These are phyloP conservation scores for Drosophila varians DNA, from an alignment of 1,140 invertebrate genomes.

Conservation along the genomic window DNA sequence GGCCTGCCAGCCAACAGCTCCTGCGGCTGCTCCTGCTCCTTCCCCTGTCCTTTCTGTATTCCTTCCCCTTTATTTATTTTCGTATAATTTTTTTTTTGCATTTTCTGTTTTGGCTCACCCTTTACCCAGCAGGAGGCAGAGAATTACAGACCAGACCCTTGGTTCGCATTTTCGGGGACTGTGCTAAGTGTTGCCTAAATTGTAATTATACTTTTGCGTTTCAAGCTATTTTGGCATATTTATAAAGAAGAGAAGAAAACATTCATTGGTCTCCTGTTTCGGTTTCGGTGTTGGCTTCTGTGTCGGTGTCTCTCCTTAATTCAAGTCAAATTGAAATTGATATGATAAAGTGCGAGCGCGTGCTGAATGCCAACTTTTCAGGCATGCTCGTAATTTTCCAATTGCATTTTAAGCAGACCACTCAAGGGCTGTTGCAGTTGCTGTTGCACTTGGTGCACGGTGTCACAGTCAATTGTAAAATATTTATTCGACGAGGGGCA, in stretches of 20 bases:
- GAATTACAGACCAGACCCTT: conserved; percentile 16
- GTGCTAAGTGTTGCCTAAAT: conserved; percentile 78
- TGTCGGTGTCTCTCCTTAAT: conserved; percentile 36
- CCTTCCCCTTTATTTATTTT: conserved; percentile 30
- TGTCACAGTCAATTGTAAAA: conserved; percentile 39
- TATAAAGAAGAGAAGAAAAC: conserved; percentile 32
- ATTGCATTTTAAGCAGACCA: conserved; percentile 74
- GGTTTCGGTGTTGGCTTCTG: conserved; percentile 43
- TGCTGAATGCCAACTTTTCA: conserved; percentile 45
- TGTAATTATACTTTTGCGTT: conserved; percentile 79
- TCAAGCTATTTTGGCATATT: conserved; percentile 64
- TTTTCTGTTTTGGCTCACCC: conserved; percentile 37
- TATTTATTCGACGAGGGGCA: conserved; percentile 28
- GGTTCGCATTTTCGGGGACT: conserved; percentile 49
- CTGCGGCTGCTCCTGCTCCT: conserved; percentile 29
- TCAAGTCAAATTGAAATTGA: conserved; percentile 73
- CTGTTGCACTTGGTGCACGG: conserved; percentile 14
- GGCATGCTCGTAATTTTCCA: conserved; percentile 68
- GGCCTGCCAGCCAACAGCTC: conserved; percentile 12
- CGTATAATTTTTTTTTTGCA: conserved; percentile 1
- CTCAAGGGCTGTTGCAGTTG: conserved; percentile 6
- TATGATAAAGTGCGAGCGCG: conserved; percentile 64
- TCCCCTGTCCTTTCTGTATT: background rate
- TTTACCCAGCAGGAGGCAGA: conserved; percentile 25
- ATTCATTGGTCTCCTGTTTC: conserved; percentile 31